Percentiles rank a stretch among this genome's conserved stretches.
Evolutionary conservation across 2,797 vertebrate species (phyloP).

Genomic region (Brachyrhaphis roseni): DNA sequence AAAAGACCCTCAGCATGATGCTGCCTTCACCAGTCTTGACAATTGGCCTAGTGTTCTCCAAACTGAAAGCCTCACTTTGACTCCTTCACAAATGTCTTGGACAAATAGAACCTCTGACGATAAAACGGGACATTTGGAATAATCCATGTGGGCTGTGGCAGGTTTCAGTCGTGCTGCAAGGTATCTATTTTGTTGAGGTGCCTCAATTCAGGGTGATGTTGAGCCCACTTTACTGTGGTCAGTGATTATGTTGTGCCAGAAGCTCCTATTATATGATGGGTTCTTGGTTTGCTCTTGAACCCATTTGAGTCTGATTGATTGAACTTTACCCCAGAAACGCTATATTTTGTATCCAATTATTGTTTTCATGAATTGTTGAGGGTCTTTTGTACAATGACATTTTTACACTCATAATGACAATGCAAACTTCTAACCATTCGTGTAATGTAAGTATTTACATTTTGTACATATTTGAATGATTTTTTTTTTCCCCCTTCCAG

Average conservation of each 20-base stretch:
- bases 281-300: neutral
- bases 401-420: no score
- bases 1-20: neutral
- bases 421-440: neutral
- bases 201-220: neutral
- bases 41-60: neutral
- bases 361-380: neutral
- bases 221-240: neutral
- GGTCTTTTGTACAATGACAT: neutral
- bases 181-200: neutral
- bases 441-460: neutral
- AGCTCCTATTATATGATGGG: neutral
- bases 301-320: neutral
- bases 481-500: constrained; percentile 64
- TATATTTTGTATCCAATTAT: neutral
- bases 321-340: neutral
- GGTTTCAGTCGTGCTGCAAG: neutral
- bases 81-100: neutral
- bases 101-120: neutral
- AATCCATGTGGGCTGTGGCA: neutral
- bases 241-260: neutral
- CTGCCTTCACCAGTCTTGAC: neutral
- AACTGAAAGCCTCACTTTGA: neutral
- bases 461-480: neutral
- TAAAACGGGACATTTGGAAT: neutral